Conservation (phyloP, 2,113 vertebrate genomes). For the Varanus salvator region DNA sequence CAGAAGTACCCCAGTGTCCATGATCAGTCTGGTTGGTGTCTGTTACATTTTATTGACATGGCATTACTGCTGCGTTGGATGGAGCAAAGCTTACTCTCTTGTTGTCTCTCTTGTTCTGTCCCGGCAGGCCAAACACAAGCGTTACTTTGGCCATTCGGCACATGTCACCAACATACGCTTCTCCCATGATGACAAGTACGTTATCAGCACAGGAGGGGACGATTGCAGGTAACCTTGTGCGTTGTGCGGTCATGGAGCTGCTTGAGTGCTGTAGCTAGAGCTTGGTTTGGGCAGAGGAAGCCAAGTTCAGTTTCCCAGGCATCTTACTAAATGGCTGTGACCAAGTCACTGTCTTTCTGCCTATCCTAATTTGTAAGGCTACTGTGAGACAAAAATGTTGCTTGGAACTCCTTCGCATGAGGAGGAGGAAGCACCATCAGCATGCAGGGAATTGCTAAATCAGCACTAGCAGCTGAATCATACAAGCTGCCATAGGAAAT, state of each 20-base stretch:
- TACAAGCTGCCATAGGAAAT: background rate
- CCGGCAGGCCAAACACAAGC: constrained; percentile 93
- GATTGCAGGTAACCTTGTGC: constrained; percentile 88
- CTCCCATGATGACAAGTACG: constrained; percentile 92
- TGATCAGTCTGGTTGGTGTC: background rate
- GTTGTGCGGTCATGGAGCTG: background rate
- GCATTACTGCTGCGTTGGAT: no score
- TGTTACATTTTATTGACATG: background rate
- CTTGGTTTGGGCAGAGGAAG: background rate
- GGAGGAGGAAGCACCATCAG: background rate
- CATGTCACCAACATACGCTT: constrained; percentile 96
- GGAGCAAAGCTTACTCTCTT: background rate
- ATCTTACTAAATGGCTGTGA: background rate
- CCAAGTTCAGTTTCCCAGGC: background rate
- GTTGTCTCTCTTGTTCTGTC: background rate
- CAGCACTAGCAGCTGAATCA: background rate
- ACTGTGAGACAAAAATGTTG: background rate
- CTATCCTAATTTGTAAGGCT: background rate
- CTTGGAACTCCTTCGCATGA: no score
- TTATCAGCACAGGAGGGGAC: constrained; percentile 92
- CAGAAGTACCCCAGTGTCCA: background rate
- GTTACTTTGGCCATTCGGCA: constrained; percentile 94
- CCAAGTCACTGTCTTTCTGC: background rate
- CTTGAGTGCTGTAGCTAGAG: background rate
- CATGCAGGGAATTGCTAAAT: background rate